Base-by-base conservation (phyloP, 2,113 vertebrate genomes). In the Pelobates fuscus region DNA sequence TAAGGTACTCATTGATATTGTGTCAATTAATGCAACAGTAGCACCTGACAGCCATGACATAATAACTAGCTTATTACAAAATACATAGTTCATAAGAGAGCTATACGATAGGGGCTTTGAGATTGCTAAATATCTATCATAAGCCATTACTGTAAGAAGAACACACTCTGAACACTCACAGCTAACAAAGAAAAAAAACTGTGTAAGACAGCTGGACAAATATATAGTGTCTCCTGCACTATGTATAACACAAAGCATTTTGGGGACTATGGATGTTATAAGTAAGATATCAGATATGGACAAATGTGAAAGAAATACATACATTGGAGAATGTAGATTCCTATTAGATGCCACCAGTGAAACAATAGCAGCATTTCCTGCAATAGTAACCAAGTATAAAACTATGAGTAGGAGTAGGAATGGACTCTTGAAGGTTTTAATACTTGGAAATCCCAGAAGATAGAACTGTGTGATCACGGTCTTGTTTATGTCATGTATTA, bases 61-160 rank as follows among this genome's bases (percentile, higher is more conserved):
- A 1, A 37, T 6, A 10, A 10, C 32, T 5, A 37, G 32, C 32
- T 37, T 37, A 6, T 6, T 37, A 10, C 32, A 37, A 37, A 37
- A 6, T 10, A 37, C 32, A 37, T 37, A 37, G 32, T 37, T 37
- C 32, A 37, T 37, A 6, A 37, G 10, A 37, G 32, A 37, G 10
- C 10, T 37, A 37, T 37, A 37, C 32, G 5, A 37, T 6, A 37
- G 32, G 10, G 32, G 32, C 32, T 37, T 37, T 6, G 32, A 37
- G 10, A 37, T 37, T 5, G 32, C 32, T 10, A 37, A 5, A 37
- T 37, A 37, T 6, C 30, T 3, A 23, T 70, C 68, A 20, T 70
- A 70, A 2, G 68, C 57, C 68, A 70, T 70, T 30, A 70, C 68
- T 20, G 68, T 70, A 8, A 70, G 25, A 6, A 70, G n/a, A n/a